A percentile compares a stretch with the other conserved stretches of the same genome.
Evolutionary conservation across 1,140 invertebrate species (phyloP).

Genomic region (Anastatus disparis): DNA sequence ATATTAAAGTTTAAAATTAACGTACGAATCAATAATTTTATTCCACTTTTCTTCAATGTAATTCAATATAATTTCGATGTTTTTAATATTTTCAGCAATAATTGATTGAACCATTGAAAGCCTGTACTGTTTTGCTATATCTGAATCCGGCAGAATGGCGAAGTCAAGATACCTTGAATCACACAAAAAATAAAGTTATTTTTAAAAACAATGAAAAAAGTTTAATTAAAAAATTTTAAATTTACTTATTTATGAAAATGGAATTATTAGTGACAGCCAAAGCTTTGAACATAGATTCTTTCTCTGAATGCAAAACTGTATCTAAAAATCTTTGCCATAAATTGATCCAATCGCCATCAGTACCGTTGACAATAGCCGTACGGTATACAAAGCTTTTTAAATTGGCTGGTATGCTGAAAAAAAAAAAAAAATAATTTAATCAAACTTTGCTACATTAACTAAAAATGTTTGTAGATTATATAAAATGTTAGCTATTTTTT

Average conservation of each 20-base stretch:
- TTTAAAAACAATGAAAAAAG: too few relatives aligned
- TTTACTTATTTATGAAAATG: conserved; percentile 50
- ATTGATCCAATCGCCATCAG: conserved; percentile 43
- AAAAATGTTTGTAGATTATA: background rate
- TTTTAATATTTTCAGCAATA: conserved; percentile 38
- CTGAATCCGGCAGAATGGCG: conserved; percentile 26
- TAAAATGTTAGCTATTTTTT: too few relatives aligned
- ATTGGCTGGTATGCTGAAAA: conserved; percentile 45
- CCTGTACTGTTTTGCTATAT: conserved; percentile 58
- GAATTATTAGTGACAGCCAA: conserved; percentile 48
- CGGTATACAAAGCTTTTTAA: conserved; percentile 52
- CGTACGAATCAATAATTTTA: conserved; percentile 44
- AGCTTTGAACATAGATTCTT: conserved; percentile 48
- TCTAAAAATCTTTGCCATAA: conserved; percentile 44
- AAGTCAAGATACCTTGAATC: conserved; percentile 36
- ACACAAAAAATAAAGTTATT: too few relatives aligned
- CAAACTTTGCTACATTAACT: background rate
- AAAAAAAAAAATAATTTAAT: conserved; percentile 5
- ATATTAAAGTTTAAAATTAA: conserved; percentile 10
- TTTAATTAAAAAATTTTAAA: background rate
- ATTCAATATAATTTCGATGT: conserved; percentile 41
- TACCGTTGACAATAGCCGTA: conserved; percentile 44
- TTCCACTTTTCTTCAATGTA: conserved; percentile 46
- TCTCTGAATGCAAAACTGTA: conserved; percentile 49
- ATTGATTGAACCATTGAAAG: conserved; percentile 51